These are phyloP conservation scores for Grammomys dolichurus DNA, from an alignment of 2,113 vertebrate genomes.

Conservation along the genomic window DNA sequence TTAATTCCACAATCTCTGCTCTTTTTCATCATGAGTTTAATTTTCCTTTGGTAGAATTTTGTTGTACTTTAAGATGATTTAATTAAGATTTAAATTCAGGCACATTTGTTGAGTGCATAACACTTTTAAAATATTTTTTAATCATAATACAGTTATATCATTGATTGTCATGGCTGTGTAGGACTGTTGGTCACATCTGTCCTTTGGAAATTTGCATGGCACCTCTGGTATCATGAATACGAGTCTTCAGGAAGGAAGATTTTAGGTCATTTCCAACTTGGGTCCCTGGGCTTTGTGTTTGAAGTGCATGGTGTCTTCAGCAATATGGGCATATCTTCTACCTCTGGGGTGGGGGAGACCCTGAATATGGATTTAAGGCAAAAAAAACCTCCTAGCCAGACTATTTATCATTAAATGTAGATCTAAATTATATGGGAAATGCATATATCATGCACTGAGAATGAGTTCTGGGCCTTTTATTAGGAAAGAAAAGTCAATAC, in stretches of 20 bases:
- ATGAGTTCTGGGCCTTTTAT: constrained; percentile 53
- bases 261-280: not conserved
- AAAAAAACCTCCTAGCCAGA: not conserved
- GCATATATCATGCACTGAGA: not conserved
- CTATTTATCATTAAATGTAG: constrained; percentile 51
- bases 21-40: not conserved
- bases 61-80: not conserved
- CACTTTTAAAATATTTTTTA: not conserved
- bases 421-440: constrained; percentile 56
- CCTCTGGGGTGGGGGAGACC: not conserved
- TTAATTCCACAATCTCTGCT: constrained; percentile 3
- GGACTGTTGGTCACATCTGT: not conserved
- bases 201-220: not conserved
- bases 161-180: not conserved
- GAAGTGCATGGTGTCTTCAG: not conserved
- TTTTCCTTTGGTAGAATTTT: not conserved
- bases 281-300: not conserved
- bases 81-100: not conserved
- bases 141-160: not conserved
- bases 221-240: not conserved
- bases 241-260: not conserved
- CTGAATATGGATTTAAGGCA: constrained; percentile 23
- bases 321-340: not conserved
- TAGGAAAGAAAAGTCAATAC: constrained; percentile 41
- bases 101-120: not conserved